Percentiles rank a stretch among this genome's conserved stretches.
phyloP scores from a whole-genome alignment of 2,888 invertebrate species.

The Bugula neritina region DNA sequence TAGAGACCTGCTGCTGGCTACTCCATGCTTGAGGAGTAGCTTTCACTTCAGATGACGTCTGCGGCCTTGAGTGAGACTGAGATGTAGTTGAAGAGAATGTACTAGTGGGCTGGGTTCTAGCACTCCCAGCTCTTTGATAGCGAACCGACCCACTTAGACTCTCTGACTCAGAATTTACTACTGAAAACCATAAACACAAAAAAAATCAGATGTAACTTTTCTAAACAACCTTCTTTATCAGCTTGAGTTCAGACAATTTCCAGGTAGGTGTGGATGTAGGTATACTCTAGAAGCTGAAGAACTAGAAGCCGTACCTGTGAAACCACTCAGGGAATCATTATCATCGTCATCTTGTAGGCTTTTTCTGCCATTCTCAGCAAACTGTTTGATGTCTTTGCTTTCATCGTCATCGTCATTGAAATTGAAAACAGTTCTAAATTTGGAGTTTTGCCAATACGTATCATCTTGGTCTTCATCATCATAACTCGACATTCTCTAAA shows the following conservation, averaged over 20 bases:
- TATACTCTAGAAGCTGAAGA: no score
- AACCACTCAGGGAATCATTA: not conserved
- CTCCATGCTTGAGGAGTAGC: no score
- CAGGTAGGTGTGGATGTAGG: no score
- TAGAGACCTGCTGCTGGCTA: no score
- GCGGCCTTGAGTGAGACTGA: no score
- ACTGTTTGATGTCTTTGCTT: not conserved
- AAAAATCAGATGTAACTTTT: no score
- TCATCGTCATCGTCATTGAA: not conserved
- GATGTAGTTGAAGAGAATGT: not conserved
- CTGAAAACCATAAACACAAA: no score
- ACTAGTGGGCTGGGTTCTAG: not conserved
- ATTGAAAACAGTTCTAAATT: not conserved
- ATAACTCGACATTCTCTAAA: not conserved
- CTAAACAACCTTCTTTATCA: no score
- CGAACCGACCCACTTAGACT: no score
- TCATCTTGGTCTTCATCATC: not conserved
- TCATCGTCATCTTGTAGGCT: not conserved
- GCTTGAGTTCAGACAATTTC: no score
- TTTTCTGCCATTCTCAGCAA: not conserved
- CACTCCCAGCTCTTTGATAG: slow-evolving; percentile 23
- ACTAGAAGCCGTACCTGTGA: not conserved
- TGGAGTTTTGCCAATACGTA: not conserved
- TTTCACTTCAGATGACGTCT: no score
- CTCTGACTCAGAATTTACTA: no score